Evolutionary conservation across 2,113 vertebrate species (phyloP).

Genomic region (Meriones unguiculatus): DNA sequence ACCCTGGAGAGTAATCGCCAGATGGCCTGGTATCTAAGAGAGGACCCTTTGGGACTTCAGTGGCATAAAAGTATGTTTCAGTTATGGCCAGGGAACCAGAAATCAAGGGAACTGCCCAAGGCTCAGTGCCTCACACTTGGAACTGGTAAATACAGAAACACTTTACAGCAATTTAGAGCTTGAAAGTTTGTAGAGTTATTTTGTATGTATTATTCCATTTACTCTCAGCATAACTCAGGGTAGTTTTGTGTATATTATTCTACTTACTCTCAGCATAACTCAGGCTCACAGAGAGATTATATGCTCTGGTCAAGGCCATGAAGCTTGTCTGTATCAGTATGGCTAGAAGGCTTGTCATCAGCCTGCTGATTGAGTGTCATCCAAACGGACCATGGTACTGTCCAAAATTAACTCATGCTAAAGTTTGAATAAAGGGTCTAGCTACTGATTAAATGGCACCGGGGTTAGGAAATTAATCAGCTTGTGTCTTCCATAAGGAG

Average conservation of each 20-base stretch:
- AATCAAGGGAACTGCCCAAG: neutral
- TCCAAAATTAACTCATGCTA: neutral
- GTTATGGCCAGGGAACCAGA: neutral
- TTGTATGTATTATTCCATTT: neutral
- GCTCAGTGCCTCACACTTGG: neutral
- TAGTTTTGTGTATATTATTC: neutral
- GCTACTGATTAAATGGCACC: neutral
- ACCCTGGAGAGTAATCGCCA: conserved; percentile 4
- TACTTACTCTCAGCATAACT: neutral
- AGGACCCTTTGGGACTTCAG: neutral
- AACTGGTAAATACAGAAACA: conserved; percentile 12
- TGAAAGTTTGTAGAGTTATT: neutral
- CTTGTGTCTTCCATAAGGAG: neutral
- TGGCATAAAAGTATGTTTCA: neutral
- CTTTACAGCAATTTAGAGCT: neutral
- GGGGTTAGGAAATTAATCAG: neutral
- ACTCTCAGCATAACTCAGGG: neutral
- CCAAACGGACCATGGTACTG: accelerated
- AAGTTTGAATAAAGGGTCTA: neutral
- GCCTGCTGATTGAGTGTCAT: neutral
- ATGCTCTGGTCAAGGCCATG: neutral
- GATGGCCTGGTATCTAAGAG: neutral
- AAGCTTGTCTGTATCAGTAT: accelerated
- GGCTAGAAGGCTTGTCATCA: neutral
- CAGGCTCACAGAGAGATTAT: neutral